Conservation (phyloP, 2,888 invertebrate genomes). For the Agrilus cyanescens region DNA sequence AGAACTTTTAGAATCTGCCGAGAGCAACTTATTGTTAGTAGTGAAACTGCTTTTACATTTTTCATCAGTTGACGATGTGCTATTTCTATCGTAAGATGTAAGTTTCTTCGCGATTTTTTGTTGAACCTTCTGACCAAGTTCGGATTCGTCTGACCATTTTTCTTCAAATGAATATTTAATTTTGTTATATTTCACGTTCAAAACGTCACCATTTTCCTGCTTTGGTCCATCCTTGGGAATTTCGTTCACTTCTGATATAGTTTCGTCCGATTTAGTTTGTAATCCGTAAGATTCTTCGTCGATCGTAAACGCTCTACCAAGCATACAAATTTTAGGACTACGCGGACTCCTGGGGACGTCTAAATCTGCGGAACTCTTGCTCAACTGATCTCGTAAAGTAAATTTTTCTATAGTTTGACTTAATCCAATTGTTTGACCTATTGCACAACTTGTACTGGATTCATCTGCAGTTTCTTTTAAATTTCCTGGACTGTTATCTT, state of each 20-base stretch:
- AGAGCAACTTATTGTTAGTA: slow-evolving; percentile 23
- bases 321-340: slow-evolving; percentile 32
- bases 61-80: slow-evolving; percentile 33
- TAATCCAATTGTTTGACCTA: slow-evolving; percentile 65
- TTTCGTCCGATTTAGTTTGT: slow-evolving; percentile 25
- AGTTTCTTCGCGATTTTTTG: slow-evolving; percentile 32
- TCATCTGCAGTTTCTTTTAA: slow-evolving; percentile 58
- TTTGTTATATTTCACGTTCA: slow-evolving; percentile 22
- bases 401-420: slow-evolving; percentile 60
- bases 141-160: slow-evolving; percentile 36
- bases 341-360: slow-evolving; percentile 26
- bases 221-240: slow-evolving; percentile 30
- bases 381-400: slow-evolving; percentile 50
- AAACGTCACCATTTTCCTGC: slow-evolving; percentile 21
- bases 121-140: slow-evolving; percentile 31
- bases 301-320: slow-evolving; percentile 35
- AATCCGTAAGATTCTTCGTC: slow-evolving; percentile 29
- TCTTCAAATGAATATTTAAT: slow-evolving; percentile 35
- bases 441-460: slow-evolving; percentile 66
- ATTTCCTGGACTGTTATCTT: slow-evolving; percentile 49
- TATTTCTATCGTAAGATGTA: slow-evolving; percentile 31
- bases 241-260: slow-evolving; percentile 24
- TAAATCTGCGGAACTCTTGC: slow-evolving; percentile 28
- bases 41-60: slow-evolving; percentile 17
- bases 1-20: slow-evolving; percentile 58